A percentile compares a stretch with the other conserved stretches of the same genome.
Evolutionary conservation across 2,113 vertebrate species (phyloP).

Genomic region (Pangasianodon gigas): DNA sequence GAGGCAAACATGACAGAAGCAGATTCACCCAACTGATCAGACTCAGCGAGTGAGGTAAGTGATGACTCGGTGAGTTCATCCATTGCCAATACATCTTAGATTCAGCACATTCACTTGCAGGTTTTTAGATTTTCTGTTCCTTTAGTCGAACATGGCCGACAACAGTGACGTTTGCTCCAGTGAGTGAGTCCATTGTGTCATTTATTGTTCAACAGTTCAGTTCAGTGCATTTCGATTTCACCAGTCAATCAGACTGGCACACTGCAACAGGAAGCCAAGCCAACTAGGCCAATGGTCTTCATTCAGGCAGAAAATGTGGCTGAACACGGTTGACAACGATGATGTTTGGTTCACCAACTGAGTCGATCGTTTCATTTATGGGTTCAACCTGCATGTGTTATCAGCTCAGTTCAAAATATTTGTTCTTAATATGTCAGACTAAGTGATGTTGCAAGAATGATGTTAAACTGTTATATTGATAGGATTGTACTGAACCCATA

Average conservation of each 20-base stretch:
- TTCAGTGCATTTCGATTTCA: constrained; percentile 8
- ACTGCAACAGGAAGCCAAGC: not conserved
- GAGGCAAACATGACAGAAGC: not conserved
- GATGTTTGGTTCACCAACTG: not conserved
- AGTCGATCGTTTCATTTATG: not conserved
- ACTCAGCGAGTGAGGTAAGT: not conserved
- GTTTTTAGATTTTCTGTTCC: not conserved
- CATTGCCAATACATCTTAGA: not conserved
- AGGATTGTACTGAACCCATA: not conserved
- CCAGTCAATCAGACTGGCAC: not conserved
- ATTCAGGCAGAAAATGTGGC: not conserved
- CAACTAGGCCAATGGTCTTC: not conserved
- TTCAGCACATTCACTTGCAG: not conserved
- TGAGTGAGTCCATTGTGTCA: not conserved
- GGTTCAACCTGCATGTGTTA: not conserved
- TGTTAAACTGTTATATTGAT: not conserved
- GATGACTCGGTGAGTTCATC: not conserved
- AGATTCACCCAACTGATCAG: not conserved
- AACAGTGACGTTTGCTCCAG: not conserved
- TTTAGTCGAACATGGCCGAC: not conserved
- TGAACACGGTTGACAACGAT: constrained; percentile 47
- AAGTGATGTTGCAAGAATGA: not conserved
- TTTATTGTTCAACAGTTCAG: not conserved
- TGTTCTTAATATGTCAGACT: not conserved
- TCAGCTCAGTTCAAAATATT: not conserved